A percentile compares a stretch with the other conserved stretches of the same genome.
phyloP scores from a whole-genome alignment of 2,113 vertebrate species.

The Heterochromis multidens region DNA sequence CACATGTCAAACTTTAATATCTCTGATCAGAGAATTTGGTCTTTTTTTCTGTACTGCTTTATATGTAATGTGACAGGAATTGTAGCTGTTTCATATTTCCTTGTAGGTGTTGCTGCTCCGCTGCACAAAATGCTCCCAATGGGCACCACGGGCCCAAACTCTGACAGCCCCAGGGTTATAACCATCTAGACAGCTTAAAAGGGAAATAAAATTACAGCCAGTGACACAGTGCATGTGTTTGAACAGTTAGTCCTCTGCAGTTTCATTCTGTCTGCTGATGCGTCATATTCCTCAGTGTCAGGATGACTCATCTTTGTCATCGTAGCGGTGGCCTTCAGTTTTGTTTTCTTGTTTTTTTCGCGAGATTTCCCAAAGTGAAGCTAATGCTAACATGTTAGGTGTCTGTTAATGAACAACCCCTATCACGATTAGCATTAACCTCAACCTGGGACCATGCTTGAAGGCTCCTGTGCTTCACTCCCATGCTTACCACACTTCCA shows the following conservation, averaged over 20 bases:
- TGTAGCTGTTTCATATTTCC: background rate
- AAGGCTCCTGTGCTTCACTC: background rate
- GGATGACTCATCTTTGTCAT: background rate
- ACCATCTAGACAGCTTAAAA: background rate
- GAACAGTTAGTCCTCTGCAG: background rate
- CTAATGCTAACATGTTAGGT: slow-evolving; percentile 82
- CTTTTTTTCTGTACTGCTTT: background rate
- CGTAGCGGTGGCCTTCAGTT: background rate
- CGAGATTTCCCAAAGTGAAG: slow-evolving; percentile 61
- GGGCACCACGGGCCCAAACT: background rate
- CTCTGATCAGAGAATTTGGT: background rate
- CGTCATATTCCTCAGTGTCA: background rate
- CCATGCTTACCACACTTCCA: background rate
- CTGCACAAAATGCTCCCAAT: background rate
- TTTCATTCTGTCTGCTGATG: background rate
- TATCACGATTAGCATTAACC: slow-evolving; percentile 87
- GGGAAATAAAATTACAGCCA: background rate
- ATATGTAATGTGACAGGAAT: background rate
- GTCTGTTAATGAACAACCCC: slow-evolving; percentile 72
- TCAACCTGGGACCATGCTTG: slow-evolving; percentile 55
- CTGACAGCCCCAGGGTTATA: background rate
- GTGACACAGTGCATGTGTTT: background rate
- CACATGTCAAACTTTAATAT: too few relatives aligned
- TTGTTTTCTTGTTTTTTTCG: background rate
- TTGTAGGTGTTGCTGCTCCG: background rate